Base-by-base conservation (phyloP, 2,888 invertebrate genomes). In the Aleiodes testaceus region DNA sequence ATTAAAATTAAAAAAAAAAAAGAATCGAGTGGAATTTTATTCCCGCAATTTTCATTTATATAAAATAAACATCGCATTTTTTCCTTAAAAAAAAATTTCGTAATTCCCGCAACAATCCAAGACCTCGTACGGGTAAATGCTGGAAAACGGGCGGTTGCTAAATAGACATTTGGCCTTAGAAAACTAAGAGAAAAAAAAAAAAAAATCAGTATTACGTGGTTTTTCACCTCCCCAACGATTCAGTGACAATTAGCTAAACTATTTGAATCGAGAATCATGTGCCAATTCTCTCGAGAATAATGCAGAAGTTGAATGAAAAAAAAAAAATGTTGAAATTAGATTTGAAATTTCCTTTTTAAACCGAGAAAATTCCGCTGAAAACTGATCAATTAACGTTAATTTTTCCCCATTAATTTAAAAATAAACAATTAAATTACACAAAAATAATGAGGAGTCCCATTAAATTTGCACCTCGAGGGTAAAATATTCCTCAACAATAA, bases 81-180 rank as follows among this genome's bases (percentile, higher is more conserved):
- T 66, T 66, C 22, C 42, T 42, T 59, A 26, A 16, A n/a, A 59
- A 14, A 50, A 70, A 50, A 70, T 70, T 70, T 70, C 70, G 59
- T 61, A 65, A 70, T 49, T 55, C 14, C 42, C 42, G 50, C 47
- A 68, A 36, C 59, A 68, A 55, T 53, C 42, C 59, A 49, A 59
- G 55, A 16, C 70, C 59, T 36, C 65, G 53, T 70, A 70, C 66
- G 70, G 66, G 36, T 70, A 59, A 59, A 70, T 59, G 66, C 47
- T 70, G 69, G 36, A 36, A 36, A 59, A 59, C 59, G 30, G 55
- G 55, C 66, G 66, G 66, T 66, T 66, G 66, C 70, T 66, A 70
- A 70, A 70, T 22, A 59, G 47, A 14, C 42, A 52, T 42, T 52
- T 42, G 59, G 59, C 70, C 59, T 66, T 55, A 36, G 36, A 59